Base-by-base conservation (phyloP, 2,113 vertebrate genomes). In the Tetrao urogallus region DNA sequence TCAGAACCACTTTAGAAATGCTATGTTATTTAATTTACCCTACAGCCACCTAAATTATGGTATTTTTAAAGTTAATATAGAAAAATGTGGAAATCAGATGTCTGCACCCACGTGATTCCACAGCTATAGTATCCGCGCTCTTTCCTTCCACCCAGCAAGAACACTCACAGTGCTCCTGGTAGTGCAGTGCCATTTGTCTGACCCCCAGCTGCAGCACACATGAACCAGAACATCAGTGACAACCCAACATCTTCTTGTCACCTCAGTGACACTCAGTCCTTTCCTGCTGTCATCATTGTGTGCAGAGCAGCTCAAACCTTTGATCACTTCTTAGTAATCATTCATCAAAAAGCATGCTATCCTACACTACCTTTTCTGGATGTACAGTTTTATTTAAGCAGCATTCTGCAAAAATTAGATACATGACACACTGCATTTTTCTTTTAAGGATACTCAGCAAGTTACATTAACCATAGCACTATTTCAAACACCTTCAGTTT, bases 221-320 rank as follows among this genome's bases (percentile, higher is more conserved):
- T 2, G 6, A 83, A 15, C 3, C 36, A 50, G 40, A 32, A 38
- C 40, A 61, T 8, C 38, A 38, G 47, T 1, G 67, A 38, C 48
- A 36, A 11, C 50, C 50, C 2, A 7, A 18, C 16, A 63, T 40
- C 27, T 73, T 56, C 50, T 56, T 9, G 19, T 27, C 32, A 4
- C 16, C 48, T 28, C 8, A 11, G 47, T 2, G 0, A 13, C 3
- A 1, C 12, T 1, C 12, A 15, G 48, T 14, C 0, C 11, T 25
- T 47, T 47, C 57, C 83, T 45, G 34, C 40, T 12, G 14, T 4
- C 34, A 66, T 8, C 76, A 12, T 1, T 7, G 21, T 32, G 18
- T n/a, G 28, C 45, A 4, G 7, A 25, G 78, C 15, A 38, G 30
- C 58, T 21, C 32, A 75, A 73, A 9, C 40, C 30, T 75, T 80